Percentiles rank a stretch among this genome's conserved stretches.
phyloP scores from a whole-genome alignment of 2,888 invertebrate species.

The Epirrhoe tristata region DNA sequence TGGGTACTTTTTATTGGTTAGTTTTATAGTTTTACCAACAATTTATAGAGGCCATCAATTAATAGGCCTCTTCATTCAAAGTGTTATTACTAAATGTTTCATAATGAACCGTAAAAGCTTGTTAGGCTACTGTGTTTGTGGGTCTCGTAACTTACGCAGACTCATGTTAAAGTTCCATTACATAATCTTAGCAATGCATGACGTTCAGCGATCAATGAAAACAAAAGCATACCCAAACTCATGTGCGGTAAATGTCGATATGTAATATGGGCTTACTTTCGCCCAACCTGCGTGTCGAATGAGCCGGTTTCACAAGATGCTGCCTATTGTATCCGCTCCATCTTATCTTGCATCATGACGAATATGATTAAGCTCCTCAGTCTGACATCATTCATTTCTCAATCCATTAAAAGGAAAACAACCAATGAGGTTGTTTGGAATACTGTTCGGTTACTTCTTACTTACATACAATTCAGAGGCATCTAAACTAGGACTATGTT shows the following conservation, averaged over 20 bases:
- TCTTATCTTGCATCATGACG: conserved; percentile 78
- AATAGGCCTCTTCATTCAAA: neutral
- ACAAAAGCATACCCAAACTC: conserved; percentile 66
- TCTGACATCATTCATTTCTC: conserved; percentile 70
- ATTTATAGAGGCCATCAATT: neutral
- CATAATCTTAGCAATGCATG: conserved; percentile 60
- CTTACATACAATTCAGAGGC: too few relatives aligned
- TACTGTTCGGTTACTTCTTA: neutral
- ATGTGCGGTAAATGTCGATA: conserved; percentile 66
- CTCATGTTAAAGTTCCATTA: conserved; percentile 32
- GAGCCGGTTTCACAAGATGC: conserved; percentile 75
- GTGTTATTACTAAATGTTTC: conserved; percentile 45
- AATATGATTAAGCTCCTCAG: conserved; percentile 81
- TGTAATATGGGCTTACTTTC: conserved; percentile 75
- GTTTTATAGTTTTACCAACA: neutral
- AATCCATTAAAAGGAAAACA: conserved; percentile 43
- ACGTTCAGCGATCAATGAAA: conserved; percentile 67
- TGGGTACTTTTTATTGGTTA: neutral
- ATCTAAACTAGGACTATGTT: too few relatives aligned
- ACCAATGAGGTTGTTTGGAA: conserved; percentile 4
- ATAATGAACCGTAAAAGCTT: conserved; percentile 39
- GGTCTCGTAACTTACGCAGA: conserved; percentile 18
- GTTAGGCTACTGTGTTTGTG: conserved; percentile 31
- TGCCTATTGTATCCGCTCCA: conserved; percentile 80
- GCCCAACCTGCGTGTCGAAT: conserved; percentile 79